Base-by-base conservation (phyloP, 1,140 invertebrate species). In the Diorhabda sublineata region DNA sequence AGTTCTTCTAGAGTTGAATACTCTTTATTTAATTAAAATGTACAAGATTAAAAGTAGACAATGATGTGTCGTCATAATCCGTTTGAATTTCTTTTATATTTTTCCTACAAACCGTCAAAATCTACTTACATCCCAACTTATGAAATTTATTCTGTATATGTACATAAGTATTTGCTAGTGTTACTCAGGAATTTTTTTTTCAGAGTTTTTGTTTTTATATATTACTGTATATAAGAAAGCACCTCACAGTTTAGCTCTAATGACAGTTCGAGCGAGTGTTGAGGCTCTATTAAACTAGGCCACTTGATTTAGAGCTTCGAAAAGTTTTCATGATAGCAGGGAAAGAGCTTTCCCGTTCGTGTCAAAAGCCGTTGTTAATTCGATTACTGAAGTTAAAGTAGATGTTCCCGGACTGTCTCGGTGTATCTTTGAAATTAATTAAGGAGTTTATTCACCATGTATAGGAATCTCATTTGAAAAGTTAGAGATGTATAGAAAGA, bases 251-350 rank as follows among this genome's bases (percentile, higher is more conserved):
- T 52, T 52, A 52, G 47, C 47, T 52, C 47, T 52, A 52, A 52
- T 52, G n/a, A n/a, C 47, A n/a, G 6, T 52, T 52, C 47, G 6
- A 52, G n/a, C 47, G 47, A 26, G 47, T 8, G 47, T 52, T 52
- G 47, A 52, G 47, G 47, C 47, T 52, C 47, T 52, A 52, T 52
- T 52, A 52, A 52, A 52, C 47, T 52, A 52, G 47, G 47, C 47
- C 47, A 52, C 47, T 52, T 52, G 47, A 52, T 52, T 52, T 52
- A 52, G 47, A n/a, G 47, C 47, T 52, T 52, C n/a, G 47, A n/a
- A n/a, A 52, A 52, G 6, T 52, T 52, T 52, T 52, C 47, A n/a
- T n/a, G 47, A 52, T 52, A 52, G 47, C 47, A 52, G n/a, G 47
- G 47, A 52, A 52, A 52, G 47, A 52, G 47, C 47, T 52, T 52